Evolutionary conservation across 2,888 invertebrate genomes (phyloP).

Genomic region (Hetaerina titia): DNA sequence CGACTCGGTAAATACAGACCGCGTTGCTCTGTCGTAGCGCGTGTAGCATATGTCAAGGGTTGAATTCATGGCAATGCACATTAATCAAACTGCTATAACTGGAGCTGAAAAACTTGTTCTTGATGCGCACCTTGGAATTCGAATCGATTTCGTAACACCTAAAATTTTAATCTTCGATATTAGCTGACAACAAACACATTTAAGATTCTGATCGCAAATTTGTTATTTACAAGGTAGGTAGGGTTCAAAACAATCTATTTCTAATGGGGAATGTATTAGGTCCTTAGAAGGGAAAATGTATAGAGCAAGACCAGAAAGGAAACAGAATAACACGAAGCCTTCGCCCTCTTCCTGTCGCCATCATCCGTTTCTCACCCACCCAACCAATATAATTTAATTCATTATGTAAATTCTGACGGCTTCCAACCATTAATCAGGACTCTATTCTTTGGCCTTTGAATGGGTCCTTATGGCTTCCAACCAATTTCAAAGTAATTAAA

Average conservation of each 20-base stretch:
- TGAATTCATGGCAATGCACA: background rate
- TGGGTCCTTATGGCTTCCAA: slow-evolving; percentile 16
- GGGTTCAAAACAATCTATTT: background rate
- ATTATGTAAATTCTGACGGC: background rate
- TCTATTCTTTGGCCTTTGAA: background rate
- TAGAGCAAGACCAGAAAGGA: background rate
- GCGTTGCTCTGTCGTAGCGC: slow-evolving; percentile 13
- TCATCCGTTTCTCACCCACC: background rate
- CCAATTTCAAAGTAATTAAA: background rate
- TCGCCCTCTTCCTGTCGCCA: background rate
- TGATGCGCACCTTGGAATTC: background rate
- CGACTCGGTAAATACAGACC: slow-evolving; percentile 11
- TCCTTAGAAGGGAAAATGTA: background rate
- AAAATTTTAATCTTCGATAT: background rate
- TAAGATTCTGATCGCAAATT: background rate
- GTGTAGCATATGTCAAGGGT: slow-evolving; percentile 46
- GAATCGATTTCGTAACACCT: background rate
- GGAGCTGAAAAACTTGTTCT: background rate
- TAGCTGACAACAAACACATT: background rate
- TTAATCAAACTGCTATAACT: background rate
- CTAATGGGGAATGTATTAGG: background rate
- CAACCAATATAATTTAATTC: slow-evolving; percentile 16
- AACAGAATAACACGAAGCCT: background rate
- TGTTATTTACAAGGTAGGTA: background rate
- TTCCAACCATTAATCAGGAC: slow-evolving; percentile 12